These are phyloP conservation scores for Athene noctua DNA, from an alignment of 2,113 vertebrate species.

Conservation along the genomic window DNA sequence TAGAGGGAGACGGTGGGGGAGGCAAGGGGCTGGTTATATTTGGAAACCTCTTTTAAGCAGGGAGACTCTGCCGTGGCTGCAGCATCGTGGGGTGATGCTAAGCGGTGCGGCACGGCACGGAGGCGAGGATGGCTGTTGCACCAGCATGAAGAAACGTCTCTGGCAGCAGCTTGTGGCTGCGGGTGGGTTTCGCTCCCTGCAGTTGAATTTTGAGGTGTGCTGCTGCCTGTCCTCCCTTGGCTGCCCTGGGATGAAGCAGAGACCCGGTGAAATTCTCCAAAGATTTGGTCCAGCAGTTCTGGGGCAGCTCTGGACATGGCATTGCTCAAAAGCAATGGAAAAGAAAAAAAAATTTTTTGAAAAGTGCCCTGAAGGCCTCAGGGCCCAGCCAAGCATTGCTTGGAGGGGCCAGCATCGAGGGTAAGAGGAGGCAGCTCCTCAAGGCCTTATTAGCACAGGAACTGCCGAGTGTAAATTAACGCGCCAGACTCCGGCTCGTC, in stretches of 20 bases:
- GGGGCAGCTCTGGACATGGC: not conserved
- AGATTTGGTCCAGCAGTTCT: not conserved
- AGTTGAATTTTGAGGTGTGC: not conserved
- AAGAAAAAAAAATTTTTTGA: not conserved
- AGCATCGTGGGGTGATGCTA: not conserved
- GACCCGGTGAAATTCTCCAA: not conserved
- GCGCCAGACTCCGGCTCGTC: not conserved
- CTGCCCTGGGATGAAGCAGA: not conserved
- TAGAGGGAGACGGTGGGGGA: not conserved
- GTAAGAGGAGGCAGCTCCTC: constrained; percentile 46
- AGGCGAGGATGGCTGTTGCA: not conserved
- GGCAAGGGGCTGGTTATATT: not conserved
- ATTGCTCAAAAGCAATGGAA: not conserved
- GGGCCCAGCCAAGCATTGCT: not conserved
- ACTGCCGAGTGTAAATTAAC: constrained; percentile 29
- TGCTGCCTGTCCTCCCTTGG: not conserved
- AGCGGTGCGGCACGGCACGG: rapidly evolving
- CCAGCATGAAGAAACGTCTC: not conserved
- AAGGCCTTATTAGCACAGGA: constrained; percentile 52
- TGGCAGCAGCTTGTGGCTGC: not conserved
- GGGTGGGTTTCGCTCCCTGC: not conserved
- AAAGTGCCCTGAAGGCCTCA: not conserved
- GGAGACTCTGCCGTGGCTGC: not conserved
- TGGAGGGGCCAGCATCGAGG: not conserved
- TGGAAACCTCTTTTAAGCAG: constrained; percentile 28